Conservation (phyloP, 2,797 vertebrate genomes). For the Urophycis tenuis region DNA sequence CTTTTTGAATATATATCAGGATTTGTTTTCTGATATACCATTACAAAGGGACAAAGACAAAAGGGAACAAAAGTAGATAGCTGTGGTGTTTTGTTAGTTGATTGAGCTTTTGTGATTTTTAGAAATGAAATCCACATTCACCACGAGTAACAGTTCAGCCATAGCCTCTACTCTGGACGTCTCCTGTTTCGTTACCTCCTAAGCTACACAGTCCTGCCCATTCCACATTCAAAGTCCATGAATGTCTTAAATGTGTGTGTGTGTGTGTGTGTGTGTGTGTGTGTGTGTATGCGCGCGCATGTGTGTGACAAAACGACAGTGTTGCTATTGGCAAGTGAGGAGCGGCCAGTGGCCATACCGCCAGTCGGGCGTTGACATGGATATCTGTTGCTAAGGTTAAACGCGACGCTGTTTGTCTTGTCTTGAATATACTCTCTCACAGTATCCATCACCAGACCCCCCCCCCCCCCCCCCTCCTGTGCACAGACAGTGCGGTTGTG, state of each 20-base stretch:
- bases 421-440: constrained; percentile 46
- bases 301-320: not conserved
- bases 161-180: constrained; percentile 14
- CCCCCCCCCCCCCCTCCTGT: too few species aligned
- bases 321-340: constrained; percentile 22
- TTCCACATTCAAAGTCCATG: constrained; percentile 40
- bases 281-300: too few species aligned
- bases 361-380: constrained; percentile 22
- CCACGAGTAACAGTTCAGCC: constrained; percentile 36
- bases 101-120: not conserved
- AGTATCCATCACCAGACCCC: constrained; percentile 42
- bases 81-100: constrained; percentile 11
- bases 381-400: constrained; percentile 30
- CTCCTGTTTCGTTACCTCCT: not conserved
- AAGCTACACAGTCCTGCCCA: constrained; percentile 19
- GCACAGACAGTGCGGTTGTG: not conserved
- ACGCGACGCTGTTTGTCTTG: constrained; percentile 32
- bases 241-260: not conserved
- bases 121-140: constrained; percentile 4
- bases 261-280: not conserved
- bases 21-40: not conserved
- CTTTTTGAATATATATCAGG: not conserved
- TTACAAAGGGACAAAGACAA: constrained; percentile 26
- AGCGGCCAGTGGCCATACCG: constrained; percentile 15
- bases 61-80: constrained; percentile 29